Evolutionary conservation across 92 coral and sea anemone genomes (phyloP).

Genomic region (Siderastrea siderea): DNA sequence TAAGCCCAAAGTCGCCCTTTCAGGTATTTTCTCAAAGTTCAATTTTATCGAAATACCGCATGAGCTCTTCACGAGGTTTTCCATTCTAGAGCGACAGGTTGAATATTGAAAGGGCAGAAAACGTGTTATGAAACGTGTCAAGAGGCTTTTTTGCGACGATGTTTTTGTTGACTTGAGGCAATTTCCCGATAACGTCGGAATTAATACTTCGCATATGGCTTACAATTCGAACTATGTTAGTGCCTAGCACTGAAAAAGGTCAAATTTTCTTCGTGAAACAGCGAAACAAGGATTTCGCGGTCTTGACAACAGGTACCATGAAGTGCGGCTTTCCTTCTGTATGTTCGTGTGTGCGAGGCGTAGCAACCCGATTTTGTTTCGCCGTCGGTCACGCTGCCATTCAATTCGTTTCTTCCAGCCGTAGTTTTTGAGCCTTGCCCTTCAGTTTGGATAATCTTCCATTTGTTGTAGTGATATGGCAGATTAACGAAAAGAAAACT

Average conservation of each 20-base stretch:
- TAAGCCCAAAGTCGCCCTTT: neutral
- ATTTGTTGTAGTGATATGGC: neutral
- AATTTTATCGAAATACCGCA: neutral
- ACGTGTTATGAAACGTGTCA: conserved; percentile 56
- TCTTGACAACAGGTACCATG: conserved; percentile 36
- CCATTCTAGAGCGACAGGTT: conserved; percentile 22
- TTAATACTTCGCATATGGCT: neutral
- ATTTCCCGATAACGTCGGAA: conserved; percentile 11
- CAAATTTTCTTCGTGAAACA: neutral
- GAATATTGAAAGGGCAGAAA: conserved; percentile 28
- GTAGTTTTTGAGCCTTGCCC: neutral
- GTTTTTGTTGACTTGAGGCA: conserved; percentile 42
- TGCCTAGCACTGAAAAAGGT: neutral
- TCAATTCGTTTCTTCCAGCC: neutral
- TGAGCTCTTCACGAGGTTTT: neutral
- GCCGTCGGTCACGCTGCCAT: conserved; percentile 11
- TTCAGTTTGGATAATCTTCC: neutral
- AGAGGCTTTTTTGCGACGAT: conserved; percentile 22
- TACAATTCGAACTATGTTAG: too few species aligned
- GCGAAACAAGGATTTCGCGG: conserved; percentile 20
- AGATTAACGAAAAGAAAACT: neutral
- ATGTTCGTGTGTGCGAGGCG: conserved; percentile 18
- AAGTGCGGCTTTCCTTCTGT: conserved; percentile 48
- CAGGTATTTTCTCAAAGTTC: neutral
- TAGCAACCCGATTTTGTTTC: conserved; percentile 33